A percentile compares a stretch with the other conserved stretches of the same genome.
Conservation (phyloP, 1,140 invertebrate genomes). For the Drosophila burlai region DNA sequence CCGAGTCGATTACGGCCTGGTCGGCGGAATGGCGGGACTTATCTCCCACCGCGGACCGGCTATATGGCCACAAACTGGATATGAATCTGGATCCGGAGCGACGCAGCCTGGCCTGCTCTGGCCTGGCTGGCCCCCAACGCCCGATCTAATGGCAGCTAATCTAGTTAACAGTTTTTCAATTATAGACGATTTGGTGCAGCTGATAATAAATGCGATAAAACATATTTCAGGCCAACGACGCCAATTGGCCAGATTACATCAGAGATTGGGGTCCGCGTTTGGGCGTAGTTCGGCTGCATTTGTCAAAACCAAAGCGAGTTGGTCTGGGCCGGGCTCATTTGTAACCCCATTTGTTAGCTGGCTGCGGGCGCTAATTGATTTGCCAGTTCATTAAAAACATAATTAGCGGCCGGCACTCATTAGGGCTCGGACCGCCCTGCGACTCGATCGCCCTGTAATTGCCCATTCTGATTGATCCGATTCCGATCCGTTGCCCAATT, state of each 20-base stretch:
- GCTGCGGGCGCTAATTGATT: constrained; percentile 72
- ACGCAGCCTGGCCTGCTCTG: constrained; percentile 13
- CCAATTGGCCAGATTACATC: constrained; percentile 73
- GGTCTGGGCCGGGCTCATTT: constrained; percentile 53
- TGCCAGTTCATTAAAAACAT: constrained; percentile 61
- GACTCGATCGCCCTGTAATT: constrained; percentile 60
- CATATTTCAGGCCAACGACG: constrained; percentile 73
- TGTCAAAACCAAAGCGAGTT: constrained; percentile 77
- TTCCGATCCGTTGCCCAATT: constrained; percentile 51
- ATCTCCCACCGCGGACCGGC: constrained; percentile 39
- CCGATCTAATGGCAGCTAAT: constrained; percentile 75
- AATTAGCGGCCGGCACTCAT: constrained; percentile 56
- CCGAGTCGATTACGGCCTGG: constrained; percentile 31
- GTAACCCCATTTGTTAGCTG: constrained; percentile 52
- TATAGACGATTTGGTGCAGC: constrained; percentile 78
- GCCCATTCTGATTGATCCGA: constrained; percentile 27
- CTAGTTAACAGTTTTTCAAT: constrained; percentile 84
- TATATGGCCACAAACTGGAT: constrained; percentile 53
- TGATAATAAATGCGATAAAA: constrained; percentile 84
- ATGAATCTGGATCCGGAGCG: constrained; percentile 34
- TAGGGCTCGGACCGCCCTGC: constrained; percentile 57
- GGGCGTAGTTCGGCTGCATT: constrained; percentile 81
- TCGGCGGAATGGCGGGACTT: constrained; percentile 32
- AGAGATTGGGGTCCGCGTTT: constrained; percentile 42
- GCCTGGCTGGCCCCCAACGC: constrained; percentile 54